Conservation (phyloP, 2,797 vertebrate genomes). For the Rachycentron canadum region DNA sequence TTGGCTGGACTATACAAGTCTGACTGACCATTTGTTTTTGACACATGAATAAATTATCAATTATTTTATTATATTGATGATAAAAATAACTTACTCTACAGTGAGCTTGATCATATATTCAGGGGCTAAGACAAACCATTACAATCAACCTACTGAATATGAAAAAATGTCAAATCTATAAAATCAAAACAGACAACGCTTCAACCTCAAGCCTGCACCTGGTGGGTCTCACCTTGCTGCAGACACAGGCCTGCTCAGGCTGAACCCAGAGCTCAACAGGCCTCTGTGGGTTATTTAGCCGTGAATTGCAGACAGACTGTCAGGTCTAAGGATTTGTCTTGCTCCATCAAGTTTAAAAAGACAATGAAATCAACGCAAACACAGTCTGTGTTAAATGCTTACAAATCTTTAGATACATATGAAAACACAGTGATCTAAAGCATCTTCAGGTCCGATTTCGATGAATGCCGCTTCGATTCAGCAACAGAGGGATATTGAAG, state of each 20-base stretch:
- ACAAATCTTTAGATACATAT: conserved; percentile 10
- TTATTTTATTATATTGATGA: background rate
- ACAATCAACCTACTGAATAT: no score
- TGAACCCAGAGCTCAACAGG: conserved; percentile 3
- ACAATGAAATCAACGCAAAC: conserved; percentile 43
- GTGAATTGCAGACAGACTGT: conserved; percentile 34
- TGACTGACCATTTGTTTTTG: background rate
- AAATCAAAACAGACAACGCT: background rate
- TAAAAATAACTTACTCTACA: no score
- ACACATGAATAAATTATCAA: background rate
- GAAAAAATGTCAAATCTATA: no score
- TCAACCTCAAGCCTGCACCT: conserved; percentile 27
- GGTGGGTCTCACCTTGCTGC: conserved; percentile 16
- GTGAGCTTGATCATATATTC: no score
- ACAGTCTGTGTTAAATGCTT: background rate
- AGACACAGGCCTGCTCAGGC: conserved; percentile 9
- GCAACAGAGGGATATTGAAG: background rate
- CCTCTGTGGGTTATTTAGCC: background rate
- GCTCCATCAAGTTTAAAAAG: conserved; percentile 18
- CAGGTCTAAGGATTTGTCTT: conserved; percentile 41
- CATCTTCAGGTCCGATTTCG: background rate
- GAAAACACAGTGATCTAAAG: conserved; percentile 6
- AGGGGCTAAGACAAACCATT: no score
- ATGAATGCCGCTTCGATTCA: background rate
- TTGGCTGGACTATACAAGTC: background rate